A percentile compares a stretch with the other conserved stretches of the same genome.
These are phyloP conservation scores for Kradibia gibbosae DNA, from an alignment of 1,140 invertebrate genomes.

Conservation along the genomic window DNA sequence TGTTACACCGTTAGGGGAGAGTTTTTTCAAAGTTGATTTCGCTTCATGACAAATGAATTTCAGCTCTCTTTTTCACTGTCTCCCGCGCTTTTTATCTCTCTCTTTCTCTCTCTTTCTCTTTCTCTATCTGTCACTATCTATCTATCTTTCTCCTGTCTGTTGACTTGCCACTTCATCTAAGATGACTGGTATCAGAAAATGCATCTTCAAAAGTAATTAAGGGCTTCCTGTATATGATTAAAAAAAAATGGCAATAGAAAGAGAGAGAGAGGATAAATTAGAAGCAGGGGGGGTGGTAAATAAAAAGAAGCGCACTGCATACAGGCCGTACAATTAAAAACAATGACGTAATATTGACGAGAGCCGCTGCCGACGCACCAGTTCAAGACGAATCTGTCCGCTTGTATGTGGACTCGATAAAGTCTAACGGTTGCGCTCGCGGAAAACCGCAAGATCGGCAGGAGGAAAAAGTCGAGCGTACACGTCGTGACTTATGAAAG, in stretches of 20 bases:
- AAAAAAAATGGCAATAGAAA: neutral
- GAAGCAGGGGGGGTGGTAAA: neutral
- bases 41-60: conserved; percentile 31
- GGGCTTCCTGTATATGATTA: conserved; percentile 43
- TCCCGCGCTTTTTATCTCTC: neutral
- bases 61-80: neutral
- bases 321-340: conserved; percentile 50
- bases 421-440: conserved; percentile 38
- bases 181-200: conserved; percentile 20
- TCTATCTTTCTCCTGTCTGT: neutral
- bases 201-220: conserved; percentile 47
- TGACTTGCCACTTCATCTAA: conserved; percentile 28
- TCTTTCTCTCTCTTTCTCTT: neutral
- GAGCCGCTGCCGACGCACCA: neutral
- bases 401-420: conserved; percentile 48
- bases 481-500: conserved; percentile 40
- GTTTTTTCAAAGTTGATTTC: conserved; percentile 34
- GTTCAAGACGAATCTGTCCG: neutral
- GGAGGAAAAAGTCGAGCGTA: neutral
- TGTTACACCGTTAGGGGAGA: conserved; percentile 16
- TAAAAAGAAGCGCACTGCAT: conserved; percentile 37
- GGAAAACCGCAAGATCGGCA: neutral
- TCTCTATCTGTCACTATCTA: neutral
- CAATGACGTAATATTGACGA: conserved; percentile 50
- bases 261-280: neutral